phyloP scores from a whole-genome alignment of 92 coral and sea anemone species.

The Epizoanthus rinbou region DNA sequence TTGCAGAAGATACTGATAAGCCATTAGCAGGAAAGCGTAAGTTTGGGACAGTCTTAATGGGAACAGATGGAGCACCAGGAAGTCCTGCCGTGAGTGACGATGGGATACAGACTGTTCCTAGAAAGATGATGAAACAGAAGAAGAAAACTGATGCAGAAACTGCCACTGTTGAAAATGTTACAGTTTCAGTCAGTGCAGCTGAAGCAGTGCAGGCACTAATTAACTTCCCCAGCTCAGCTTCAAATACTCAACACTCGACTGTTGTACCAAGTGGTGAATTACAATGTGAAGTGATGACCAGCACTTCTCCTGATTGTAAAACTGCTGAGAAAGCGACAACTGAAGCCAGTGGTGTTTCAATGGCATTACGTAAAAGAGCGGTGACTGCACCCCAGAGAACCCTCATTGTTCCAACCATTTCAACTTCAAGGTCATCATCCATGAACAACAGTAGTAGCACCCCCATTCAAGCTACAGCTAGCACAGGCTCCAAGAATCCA shows the following conservation, averaged over 20 bases:
- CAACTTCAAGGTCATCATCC: constrained; percentile 1
- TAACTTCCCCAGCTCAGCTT: constrained; percentile 1
- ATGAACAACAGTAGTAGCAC: neutral
- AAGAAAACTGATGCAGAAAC: neutral
- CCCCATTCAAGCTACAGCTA: neutral
- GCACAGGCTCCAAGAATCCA: neutral
- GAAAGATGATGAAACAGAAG: constrained; percentile 25
- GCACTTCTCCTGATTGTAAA: constrained; percentile 5
- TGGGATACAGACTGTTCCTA: neutral
- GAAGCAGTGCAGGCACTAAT: constrained; percentile 39
- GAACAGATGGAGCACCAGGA: constrained; percentile 27
- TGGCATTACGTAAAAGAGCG: constrained; percentile 5
- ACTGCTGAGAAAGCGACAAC: constrained; percentile 8
- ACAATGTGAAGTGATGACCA: neutral
- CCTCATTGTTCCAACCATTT: constrained; percentile 28
- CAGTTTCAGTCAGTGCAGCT: constrained; percentile 41
- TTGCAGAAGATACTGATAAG: constrained; percentile 19
- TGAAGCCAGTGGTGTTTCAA: constrained; percentile 46
- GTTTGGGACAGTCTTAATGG: constrained; percentile 22
- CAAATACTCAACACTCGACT: neutral
- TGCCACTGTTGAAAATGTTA: neutral
- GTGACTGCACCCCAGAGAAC: constrained; percentile 23
- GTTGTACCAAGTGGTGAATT: neutral
- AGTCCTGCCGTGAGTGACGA: constrained; percentile 45
- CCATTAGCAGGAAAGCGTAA: constrained; percentile 34